These are phyloP conservation scores for Rhynchopsitta pachyrhyncha DNA, from an alignment of 2,113 vertebrate species.

Conservation along the genomic window DNA sequence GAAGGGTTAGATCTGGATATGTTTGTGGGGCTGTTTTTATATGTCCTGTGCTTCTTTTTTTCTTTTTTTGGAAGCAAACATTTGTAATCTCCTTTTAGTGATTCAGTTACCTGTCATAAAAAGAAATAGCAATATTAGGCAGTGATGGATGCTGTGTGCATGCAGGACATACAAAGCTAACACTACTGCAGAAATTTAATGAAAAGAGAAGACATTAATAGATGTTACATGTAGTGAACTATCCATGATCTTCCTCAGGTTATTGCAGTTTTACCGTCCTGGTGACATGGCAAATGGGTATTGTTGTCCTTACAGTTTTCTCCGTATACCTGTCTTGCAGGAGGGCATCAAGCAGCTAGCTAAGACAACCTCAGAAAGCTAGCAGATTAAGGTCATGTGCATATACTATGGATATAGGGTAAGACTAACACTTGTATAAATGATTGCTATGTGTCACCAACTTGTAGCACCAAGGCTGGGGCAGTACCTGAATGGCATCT, in stretches of 20 bases:
- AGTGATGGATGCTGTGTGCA: neutral
- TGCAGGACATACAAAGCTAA: neutral
- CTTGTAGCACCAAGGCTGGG: neutral
- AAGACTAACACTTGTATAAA: neutral
- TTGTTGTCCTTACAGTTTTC: neutral
- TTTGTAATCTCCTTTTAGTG: neutral
- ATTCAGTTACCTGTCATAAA: neutral
- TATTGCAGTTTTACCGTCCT: neutral
- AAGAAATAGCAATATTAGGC: neutral
- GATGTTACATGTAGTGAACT: neutral
- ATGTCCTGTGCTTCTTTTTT: neutral
- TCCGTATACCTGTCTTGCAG: neutral
- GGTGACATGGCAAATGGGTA: neutral
- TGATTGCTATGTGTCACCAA: neutral
- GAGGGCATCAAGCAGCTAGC: neutral
- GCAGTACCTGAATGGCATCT: neutral
- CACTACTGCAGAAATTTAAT: neutral
- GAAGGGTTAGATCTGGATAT: neutral
- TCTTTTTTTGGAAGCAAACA: neutral
- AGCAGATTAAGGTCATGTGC: neutral
- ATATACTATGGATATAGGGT: neutral
- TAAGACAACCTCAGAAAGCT: neutral
- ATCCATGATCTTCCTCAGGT: neutral
- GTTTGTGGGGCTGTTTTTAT: neutral
- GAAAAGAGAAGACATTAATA: neutral